These are phyloP conservation scores for Cynodonichthys magdalenae DNA, from an alignment of 2,797 vertebrate genomes.

Conservation along the genomic window DNA sequence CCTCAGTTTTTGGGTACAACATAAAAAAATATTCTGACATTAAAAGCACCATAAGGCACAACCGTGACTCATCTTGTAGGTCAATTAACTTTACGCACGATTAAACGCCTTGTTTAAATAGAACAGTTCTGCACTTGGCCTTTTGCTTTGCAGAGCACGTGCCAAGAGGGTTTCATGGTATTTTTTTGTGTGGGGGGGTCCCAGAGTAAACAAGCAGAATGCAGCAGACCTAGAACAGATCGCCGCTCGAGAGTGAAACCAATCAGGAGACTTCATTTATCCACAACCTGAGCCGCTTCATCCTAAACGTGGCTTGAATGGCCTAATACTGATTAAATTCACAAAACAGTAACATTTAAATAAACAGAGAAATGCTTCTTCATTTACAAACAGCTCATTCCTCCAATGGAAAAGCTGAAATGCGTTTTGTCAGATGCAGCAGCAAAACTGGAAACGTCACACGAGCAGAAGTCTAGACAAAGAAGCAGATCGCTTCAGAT, in stretches of 20 bases:
- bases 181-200: constrained; percentile 6
- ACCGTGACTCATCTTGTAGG: constrained; percentile 5
- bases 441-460: constrained; percentile 41
- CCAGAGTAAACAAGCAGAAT: constrained; percentile 26
- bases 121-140: constrained; percentile 17
- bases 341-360: constrained; percentile 85
- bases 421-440: constrained; percentile 57
- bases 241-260: constrained; percentile 46
- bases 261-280: constrained; percentile 48
- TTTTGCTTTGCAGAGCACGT: constrained; percentile 24
- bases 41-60: constrained; percentile 31
- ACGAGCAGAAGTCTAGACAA: not conserved
- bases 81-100: constrained; percentile 14
- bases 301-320: constrained; percentile 62
- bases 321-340: constrained; percentile 88
- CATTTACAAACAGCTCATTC: constrained; percentile 70
- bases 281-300: constrained; percentile 45
- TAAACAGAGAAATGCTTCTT: constrained; percentile 78
- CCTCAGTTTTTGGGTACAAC: constrained; percentile 5
- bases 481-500: constrained; percentile 7
- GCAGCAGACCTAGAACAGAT: constrained; percentile 28
- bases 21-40: constrained; percentile 14
- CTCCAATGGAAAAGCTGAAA: constrained; percentile 70
- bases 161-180: constrained; percentile 11
- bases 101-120: not conserved